Percentiles rank a stretch among this genome's conserved stretches.
These are phyloP conservation scores for Eidolon helvum DNA, from an alignment of 2,113 vertebrate species.

Conservation along the genomic window DNA sequence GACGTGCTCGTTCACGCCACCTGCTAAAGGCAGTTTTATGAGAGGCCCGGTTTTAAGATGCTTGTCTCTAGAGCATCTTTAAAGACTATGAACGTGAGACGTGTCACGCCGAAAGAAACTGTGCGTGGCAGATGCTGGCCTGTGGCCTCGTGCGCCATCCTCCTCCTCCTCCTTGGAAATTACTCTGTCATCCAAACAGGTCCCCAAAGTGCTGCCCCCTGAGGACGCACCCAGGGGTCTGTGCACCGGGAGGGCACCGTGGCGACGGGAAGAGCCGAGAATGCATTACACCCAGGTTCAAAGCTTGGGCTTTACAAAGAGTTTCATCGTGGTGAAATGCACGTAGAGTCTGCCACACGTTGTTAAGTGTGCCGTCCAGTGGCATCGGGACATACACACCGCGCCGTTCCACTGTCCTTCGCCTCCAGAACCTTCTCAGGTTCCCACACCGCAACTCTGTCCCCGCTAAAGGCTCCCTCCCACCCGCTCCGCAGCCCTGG, in stretches of 20 bases:
- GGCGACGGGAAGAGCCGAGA: not conserved
- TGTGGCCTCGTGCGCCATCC: not conserved
- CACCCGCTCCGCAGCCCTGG: fast-evolving
- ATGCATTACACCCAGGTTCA: fast-evolving
- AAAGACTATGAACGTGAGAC: not conserved
- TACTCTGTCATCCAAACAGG: fast-evolving
- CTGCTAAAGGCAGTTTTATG: fast-evolving
- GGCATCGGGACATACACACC: too few species aligned
- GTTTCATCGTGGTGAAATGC: not conserved
- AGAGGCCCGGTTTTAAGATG: not conserved
- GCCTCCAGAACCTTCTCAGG: too few species aligned
- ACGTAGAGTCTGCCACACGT: not conserved
- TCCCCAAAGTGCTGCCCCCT: not conserved
- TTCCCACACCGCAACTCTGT: not conserved
- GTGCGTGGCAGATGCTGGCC: not conserved
- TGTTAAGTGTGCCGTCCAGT: not conserved
- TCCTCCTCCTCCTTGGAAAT: not conserved
- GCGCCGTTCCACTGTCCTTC: too few species aligned
- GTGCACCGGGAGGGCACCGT: fast-evolving
- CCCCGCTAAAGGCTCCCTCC: fast-evolving
- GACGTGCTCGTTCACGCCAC: fast-evolving
- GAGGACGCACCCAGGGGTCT: not conserved
- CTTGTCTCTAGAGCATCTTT: not conserved
- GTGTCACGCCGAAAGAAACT: fast-evolving
- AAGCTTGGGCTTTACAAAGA: not conserved